phyloP scores from a whole-genome alignment of 2,888 invertebrate genomes.

The Nymphalis c-album region DNA sequence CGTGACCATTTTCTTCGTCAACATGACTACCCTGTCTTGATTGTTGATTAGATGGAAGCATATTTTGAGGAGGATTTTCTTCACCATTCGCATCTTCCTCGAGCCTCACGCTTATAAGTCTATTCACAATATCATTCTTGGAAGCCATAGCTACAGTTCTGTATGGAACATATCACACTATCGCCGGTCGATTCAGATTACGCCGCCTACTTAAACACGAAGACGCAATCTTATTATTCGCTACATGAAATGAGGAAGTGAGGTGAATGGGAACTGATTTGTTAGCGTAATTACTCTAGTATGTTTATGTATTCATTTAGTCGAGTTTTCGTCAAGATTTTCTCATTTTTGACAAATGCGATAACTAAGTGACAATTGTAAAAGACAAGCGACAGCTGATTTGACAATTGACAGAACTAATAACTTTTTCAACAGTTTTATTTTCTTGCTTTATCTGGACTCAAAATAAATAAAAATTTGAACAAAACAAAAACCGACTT shows the following conservation, averaged over 20 bases:
- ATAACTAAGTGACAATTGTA: conserved; percentile 5
- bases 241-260: conserved; percentile 13
- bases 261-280: conserved; percentile 17
- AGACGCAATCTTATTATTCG: conserved; percentile 7
- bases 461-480: too few species aligned
- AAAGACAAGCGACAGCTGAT: background rate
- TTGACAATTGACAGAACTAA: background rate
- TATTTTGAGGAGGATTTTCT: conserved; percentile 75
- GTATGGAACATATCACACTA: conserved; percentile 54
- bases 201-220: conserved; percentile 4
- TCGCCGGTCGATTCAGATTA: conserved; percentile 34
- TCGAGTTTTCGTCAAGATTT: conserved; percentile 22
- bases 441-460: too few species aligned
- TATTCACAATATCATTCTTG: conserved; percentile 70
- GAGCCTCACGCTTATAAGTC: conserved; percentile 63
- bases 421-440: background rate
- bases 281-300: conserved; percentile 15
- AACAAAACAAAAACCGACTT: too few species aligned
- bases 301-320: conserved; percentile 27
- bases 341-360: conserved; percentile 15
- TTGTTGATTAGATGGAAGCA: conserved; percentile 76
- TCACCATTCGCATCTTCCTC: conserved; percentile 64
- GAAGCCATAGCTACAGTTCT: conserved; percentile 61
- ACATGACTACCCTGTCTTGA: conserved; percentile 56
- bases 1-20: conserved; percentile 64